Evolutionary conservation across 2,888 invertebrate genomes (phyloP).

Genomic region (Rhagium mordax): DNA sequence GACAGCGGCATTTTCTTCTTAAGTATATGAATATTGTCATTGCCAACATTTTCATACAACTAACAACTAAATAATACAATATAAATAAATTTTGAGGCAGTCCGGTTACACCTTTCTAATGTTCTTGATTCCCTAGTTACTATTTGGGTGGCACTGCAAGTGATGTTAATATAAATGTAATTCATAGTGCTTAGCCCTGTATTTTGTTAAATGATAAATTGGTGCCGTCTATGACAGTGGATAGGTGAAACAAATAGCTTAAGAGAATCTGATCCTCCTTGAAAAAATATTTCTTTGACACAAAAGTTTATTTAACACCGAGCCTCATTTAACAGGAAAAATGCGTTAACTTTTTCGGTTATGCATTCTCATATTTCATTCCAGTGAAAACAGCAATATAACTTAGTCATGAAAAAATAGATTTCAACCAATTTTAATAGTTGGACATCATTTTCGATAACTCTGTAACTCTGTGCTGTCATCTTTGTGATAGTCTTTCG

Average conservation of each 20-base stretch:
- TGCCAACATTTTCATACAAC: background rate
- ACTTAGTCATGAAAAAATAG: no score
- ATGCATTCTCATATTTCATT: background rate
- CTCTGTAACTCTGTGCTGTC: no score
- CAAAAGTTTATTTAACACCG: background rate
- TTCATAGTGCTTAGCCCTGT: background rate
- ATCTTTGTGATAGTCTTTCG: no score
- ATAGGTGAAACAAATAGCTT: background rate
- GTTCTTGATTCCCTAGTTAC: background rate
- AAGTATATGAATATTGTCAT: background rate
- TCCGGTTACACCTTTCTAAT: background rate
- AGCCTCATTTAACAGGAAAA: background rate
- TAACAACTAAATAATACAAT: background rate
- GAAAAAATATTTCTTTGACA: background rate
- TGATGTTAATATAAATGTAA: background rate
- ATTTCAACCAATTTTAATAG: no score
- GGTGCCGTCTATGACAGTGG: background rate
- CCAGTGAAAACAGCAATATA: no score
- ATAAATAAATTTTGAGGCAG: background rate
- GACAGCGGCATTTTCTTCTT: background rate
- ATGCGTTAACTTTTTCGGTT: background rate
- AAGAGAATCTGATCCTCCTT: background rate
- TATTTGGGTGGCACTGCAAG: background rate
- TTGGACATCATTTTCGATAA: no score
- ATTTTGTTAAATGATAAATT: background rate